phyloP scores from a whole-genome alignment of 2,888 invertebrate genomes.

The Ophion costatus region DNA sequence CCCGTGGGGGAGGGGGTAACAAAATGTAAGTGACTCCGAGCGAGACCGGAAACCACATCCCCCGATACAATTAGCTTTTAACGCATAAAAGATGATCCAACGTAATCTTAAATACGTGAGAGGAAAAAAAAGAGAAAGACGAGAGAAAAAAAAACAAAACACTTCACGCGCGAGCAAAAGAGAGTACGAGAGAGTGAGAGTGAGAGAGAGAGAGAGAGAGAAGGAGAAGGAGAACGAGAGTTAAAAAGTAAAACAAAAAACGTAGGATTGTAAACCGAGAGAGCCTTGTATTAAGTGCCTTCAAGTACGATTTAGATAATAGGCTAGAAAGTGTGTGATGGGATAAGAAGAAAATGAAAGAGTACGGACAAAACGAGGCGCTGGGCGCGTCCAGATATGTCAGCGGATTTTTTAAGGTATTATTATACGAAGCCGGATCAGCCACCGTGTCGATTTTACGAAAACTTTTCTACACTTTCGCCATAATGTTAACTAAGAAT shows the following conservation, averaged over 20 bases:
- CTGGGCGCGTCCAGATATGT: constrained; percentile 81
- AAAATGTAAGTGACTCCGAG: not conserved
- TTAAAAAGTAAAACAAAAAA: constrained; percentile 68
- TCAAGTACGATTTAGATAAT: constrained; percentile 83
- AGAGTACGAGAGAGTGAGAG: constrained; percentile 56
- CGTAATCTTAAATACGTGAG: constrained; percentile 54
- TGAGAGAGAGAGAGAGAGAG: constrained; percentile 62
- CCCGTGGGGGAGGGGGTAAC: constrained; percentile 29
- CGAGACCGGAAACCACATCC: constrained; percentile 29
- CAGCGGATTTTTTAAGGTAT: constrained; percentile 80
- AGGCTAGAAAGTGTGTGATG: constrained; percentile 74
- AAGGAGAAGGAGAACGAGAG: constrained; percentile 64
- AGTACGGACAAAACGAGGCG: constrained; percentile 77
- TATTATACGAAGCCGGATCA: constrained; percentile 72
- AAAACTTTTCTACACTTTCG: constrained; percentile 33
- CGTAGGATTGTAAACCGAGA: constrained; percentile 80
- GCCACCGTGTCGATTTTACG: constrained; percentile 61
- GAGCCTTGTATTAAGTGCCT: constrained; percentile 84
- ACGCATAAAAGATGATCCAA: constrained; percentile 48
- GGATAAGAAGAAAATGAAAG: constrained; percentile 7
- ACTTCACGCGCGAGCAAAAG: constrained; percentile 61
- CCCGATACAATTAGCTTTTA: constrained; percentile 57
- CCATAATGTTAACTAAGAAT: constrained; percentile 13
- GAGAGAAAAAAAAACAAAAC: constrained; percentile 60
- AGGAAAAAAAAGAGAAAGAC: constrained; percentile 57